Conservation (phyloP, 2,113 vertebrate species). For the Athene noctua region DNA sequence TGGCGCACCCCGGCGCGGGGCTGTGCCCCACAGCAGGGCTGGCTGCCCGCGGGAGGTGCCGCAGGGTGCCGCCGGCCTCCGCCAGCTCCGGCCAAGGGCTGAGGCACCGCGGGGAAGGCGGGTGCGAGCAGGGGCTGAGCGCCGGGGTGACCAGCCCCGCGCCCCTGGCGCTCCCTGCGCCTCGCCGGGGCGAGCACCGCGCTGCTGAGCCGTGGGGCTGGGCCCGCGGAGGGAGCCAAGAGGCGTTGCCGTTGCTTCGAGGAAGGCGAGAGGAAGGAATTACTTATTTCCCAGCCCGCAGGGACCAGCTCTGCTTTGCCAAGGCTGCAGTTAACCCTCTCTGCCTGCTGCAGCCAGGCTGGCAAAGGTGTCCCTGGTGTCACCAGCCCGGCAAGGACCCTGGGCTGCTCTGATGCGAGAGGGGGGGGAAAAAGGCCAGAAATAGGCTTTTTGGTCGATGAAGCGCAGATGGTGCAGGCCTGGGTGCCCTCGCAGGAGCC, state of each 20-base stretch:
- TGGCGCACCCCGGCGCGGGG: accelerated
- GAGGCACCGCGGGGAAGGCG: background rate
- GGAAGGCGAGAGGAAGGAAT: constrained; percentile 38
- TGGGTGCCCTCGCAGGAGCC: background rate
- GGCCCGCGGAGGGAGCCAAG: constrained; percentile 15
- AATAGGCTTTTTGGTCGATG: background rate
- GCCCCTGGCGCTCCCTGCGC: background rate
- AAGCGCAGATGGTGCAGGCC: background rate
- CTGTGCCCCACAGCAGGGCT: background rate
- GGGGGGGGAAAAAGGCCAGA: background rate
- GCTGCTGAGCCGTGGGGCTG: background rate
- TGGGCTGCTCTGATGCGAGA: background rate
- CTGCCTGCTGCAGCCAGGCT: accelerated
- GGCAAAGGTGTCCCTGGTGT: background rate
- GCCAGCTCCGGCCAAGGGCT: background rate
- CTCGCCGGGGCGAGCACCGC: background rate
- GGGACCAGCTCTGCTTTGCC: background rate
- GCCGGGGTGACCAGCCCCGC: accelerated
- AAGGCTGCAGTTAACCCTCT: constrained; percentile 34
- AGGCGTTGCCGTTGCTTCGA: background rate
- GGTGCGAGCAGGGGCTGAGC: background rate
- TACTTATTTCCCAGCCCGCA: constrained; percentile 23
- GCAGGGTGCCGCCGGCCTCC: accelerated
- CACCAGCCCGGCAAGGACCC: background rate
- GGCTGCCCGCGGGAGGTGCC: background rate